Percentiles rank a stretch among this genome's conserved stretches.
phyloP scores from a whole-genome alignment of 2,888 invertebrate species.

The Leptarthrus brevirostris region DNA sequence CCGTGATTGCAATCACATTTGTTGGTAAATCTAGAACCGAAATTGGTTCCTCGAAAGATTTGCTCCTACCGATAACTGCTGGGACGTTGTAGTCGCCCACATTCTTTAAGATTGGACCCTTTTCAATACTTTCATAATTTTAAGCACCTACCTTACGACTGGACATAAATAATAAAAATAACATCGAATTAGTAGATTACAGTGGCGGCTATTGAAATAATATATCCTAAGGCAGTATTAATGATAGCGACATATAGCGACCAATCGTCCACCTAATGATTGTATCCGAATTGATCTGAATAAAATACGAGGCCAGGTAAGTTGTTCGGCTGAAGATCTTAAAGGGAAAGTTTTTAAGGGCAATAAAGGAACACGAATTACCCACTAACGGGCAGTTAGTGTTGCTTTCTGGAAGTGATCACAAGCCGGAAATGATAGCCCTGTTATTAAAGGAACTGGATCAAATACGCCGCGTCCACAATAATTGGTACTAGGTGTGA shows the following conservation, averaged over 20 bases:
- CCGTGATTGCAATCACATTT: conserved; percentile 32
- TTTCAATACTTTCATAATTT: neutral
- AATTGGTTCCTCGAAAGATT: conserved; percentile 16
- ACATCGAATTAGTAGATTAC: conserved; percentile 26
- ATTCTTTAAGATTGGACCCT: neutral
- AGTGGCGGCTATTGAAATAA: conserved; percentile 26
- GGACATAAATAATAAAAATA: conserved; percentile 19
- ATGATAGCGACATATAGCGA: conserved; percentile 1
- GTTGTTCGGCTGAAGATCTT: neutral
- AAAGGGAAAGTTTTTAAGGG: neutral
- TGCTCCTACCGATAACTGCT: neutral
- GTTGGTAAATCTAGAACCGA: conserved; percentile 1
- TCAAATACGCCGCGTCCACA: neutral
- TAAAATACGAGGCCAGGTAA: neutral
- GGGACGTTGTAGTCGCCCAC: neutral
- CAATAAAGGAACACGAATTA: neutral
- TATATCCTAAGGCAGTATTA: neutral
- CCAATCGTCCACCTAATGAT: neutral
- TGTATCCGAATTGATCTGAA: neutral
- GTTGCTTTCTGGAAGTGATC: conserved; percentile 16
- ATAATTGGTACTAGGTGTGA: conserved; percentile 7
- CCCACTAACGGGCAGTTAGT: neutral
- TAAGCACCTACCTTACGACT: neutral
- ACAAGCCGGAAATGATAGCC: conserved; percentile 10
- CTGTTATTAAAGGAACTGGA: neutral